Percentiles rank a stretch among this genome's conserved stretches.
Conservation (phyloP, 2,888 invertebrate species). For the Dynastes grantii region DNA sequence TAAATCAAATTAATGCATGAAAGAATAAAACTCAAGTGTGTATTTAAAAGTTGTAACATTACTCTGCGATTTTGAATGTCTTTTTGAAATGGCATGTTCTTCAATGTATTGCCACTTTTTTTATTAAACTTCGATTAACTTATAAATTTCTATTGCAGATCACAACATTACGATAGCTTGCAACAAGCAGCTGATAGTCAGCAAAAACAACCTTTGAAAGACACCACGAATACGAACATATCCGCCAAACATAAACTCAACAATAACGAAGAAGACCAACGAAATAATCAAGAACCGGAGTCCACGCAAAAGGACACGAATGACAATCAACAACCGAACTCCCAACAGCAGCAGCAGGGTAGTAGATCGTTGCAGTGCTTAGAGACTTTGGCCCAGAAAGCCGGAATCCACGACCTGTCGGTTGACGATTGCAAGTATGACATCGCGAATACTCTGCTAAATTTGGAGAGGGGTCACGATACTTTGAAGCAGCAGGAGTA, state of each 20-base stretch:
- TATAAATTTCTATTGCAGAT: conserved; percentile 70
- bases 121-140: neutral
- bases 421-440: conserved; percentile 83
- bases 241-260: conserved; percentile 63
- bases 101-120: neutral
- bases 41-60: too few relatives aligned
- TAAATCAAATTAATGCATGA: neutral
- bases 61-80: neutral
- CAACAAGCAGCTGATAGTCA: conserved; percentile 72
- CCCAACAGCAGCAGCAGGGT: conserved; percentile 58
- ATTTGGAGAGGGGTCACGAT: conserved; percentile 75
- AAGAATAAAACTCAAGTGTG: neutral
- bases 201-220: conserved; percentile 68
- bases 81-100: conserved; percentile 3
- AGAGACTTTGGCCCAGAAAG: conserved; percentile 82
- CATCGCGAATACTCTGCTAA: conserved; percentile 77
- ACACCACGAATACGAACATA: conserved; percentile 67
- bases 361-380: conserved; percentile 78
- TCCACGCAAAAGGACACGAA: conserved; percentile 64
- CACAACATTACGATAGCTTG: conserved; percentile 76
- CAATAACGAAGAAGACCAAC: conserved; percentile 63
- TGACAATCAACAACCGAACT: conserved; percentile 49
- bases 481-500: conserved; percentile 57
- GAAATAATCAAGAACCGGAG: conserved; percentile 65
- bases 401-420: conserved; percentile 77